phyloP scores from a whole-genome alignment of 1,140 invertebrate species.

The Papilio machaon region DNA sequence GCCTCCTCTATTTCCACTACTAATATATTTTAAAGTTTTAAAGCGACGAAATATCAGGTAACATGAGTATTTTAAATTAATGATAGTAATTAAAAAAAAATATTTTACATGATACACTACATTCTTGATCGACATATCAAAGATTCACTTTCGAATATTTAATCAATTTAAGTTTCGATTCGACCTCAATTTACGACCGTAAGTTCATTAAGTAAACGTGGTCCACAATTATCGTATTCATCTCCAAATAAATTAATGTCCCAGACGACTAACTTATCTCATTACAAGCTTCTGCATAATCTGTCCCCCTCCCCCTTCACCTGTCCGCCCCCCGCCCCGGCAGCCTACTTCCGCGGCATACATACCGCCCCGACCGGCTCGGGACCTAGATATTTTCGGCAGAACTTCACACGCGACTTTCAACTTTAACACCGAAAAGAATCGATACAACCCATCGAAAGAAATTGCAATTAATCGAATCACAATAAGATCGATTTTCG shows the following conservation, averaged over 20 bases:
- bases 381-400: slow-evolving; percentile 68
- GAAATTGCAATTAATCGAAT: slow-evolving; percentile 22
- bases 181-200: neutral
- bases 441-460: neutral
- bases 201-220: neutral
- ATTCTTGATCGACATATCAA: neutral
- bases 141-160: slow-evolving; percentile 19
- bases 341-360: slow-evolving; percentile 60
- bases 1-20: neutral
- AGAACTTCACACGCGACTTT: slow-evolving; percentile 44
- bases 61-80: neutral
- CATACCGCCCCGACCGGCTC: slow-evolving; percentile 71
- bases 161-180: neutral
- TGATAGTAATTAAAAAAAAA: neutral
- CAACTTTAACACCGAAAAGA: slow-evolving; percentile 45
- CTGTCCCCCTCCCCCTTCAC: slow-evolving; percentile 44
- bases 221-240: neutral
- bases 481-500: slow-evolving; percentile 34
- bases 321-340: slow-evolving; percentile 44
- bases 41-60: neutral
- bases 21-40: neutral
- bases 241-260: slow-evolving; percentile 15
- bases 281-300: slow-evolving; percentile 38
- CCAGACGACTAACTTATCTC: slow-evolving; percentile 27
- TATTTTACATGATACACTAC: neutral